Evolutionary conservation across 2,888 invertebrate genomes (phyloP).

Genomic region (Dinocampus coccinellae): DNA sequence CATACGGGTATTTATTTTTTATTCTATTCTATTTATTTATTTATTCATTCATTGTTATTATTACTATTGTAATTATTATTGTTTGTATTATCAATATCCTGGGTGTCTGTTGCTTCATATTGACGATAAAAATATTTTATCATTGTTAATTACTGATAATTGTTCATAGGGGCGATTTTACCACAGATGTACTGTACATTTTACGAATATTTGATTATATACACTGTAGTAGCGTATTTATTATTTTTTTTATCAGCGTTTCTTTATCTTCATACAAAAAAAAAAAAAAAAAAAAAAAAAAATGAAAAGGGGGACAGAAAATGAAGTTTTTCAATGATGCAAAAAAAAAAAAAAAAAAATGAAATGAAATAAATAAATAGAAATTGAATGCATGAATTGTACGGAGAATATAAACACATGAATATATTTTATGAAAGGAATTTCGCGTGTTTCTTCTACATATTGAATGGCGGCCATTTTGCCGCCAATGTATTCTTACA

Average conservation of each 20-base stretch:
- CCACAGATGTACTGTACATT: neutral
- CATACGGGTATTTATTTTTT: neutral
- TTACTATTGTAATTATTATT: too few relatives aligned
- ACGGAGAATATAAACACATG: neutral
- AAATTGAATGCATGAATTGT: neutral
- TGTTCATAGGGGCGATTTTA: constrained; percentile 45
- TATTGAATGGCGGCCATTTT: constrained; percentile 17
- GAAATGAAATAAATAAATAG: too few relatives aligned
- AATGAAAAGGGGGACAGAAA: neutral
- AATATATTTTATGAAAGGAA: neutral
- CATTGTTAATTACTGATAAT: constrained; percentile 53
- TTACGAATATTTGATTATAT: neutral
- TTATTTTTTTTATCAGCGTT: neutral
- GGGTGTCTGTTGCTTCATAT: neutral
- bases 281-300: neutral
- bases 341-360: too few relatives aligned
- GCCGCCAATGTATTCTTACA: neutral
- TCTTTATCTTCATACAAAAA: neutral
- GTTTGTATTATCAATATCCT: too few relatives aligned
- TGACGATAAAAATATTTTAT: constrained; percentile 34
- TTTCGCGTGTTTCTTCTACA: neutral
- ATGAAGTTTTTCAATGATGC: too few relatives aligned
- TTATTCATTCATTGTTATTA: too few relatives aligned
- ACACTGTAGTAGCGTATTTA: neutral
- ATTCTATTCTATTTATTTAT: neutral